Base-by-base conservation (phyloP, 2,888 invertebrate genomes). In the Cheilosia vulpina region DNA sequence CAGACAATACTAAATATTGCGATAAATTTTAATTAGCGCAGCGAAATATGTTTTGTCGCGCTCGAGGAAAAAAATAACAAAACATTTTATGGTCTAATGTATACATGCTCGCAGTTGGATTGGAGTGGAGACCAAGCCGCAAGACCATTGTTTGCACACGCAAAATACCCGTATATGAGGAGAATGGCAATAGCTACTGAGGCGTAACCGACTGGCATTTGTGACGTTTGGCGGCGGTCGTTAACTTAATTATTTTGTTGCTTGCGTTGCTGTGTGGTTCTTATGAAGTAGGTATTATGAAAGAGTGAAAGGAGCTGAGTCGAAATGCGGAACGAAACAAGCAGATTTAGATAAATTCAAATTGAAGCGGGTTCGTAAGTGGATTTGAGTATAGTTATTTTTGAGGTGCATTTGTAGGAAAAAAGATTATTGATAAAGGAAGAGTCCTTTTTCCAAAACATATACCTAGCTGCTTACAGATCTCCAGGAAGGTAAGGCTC, bases 1-100 rank as follows among this genome's bases (percentile, higher is more conserved):
- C 17, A 38, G 15, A 38, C 31, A 60, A 21, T 53, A 9, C 60
- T 13, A 34, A 52, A 38, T 38, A 50, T 53, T 63, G 72, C 41
- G 79, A 79, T 79, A 58, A 72, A 66, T 65, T 79, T 79, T 79
- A 79, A 79, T 79, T 79, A 79, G 65, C 65, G 58, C 24, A 15
- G 50, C 69, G 52, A 66, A 50, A 76, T 58, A 13, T n/a, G 31
- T 60, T 21, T 17, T 57, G 34, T 34, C 31, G 41, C 17, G 13
- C 9, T 9, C 7, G 5, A 17, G 4, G 6, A 45, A n/a, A 45
- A 43, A 43, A n/a, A 50, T 4, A 21, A 31, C 2, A 31, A 31
- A 31, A 31, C 31, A 27, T n/a, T 4, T 24, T 24, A 21, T 52
- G 52, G 13, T 24, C 13, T 4, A 13, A 45, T 21, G 58, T 38